These are phyloP conservation scores for Rhyacophila brunnea DNA, from an alignment of 1,140 invertebrate genomes.

Conservation along the genomic window DNA sequence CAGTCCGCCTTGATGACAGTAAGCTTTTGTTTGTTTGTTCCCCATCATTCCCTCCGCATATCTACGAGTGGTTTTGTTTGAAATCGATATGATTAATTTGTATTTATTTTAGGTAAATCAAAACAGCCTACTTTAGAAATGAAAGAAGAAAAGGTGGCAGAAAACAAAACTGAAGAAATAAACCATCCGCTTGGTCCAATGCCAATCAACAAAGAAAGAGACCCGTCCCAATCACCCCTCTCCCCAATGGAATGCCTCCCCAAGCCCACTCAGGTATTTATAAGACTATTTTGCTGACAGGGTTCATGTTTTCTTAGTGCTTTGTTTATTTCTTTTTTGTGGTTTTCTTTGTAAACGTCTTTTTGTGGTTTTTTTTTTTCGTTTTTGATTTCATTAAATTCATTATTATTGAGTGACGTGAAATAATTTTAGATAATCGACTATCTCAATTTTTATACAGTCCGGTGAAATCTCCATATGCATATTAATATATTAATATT, in stretches of 20 bases:
- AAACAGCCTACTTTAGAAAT: conserved; percentile 22
- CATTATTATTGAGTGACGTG: too few relatives aligned
- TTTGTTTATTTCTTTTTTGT: too few relatives aligned
- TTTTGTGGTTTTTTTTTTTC: too few relatives aligned
- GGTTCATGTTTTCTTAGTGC: too few relatives aligned
- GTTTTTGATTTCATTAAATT: too few relatives aligned
- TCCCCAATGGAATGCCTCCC: conserved; percentile 31
- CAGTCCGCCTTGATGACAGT: conserved; percentile 22
- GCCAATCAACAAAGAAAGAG: conserved; percentile 3
- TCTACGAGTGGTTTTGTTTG: background rate
- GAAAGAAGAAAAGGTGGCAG: conserved; percentile 17
- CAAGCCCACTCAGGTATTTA: conserved; percentile 45
- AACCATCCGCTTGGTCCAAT: conserved; percentile 7
- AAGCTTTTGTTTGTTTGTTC: background rate
- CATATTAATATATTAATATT: too few relatives aligned
- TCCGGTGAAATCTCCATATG: too few relatives aligned
- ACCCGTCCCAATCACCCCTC: background rate
- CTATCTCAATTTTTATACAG: too few relatives aligned
- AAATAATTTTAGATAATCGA: too few relatives aligned
- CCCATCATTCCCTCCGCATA: too few relatives aligned
- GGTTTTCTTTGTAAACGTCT: too few relatives aligned
- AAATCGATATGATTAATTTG: background rate
- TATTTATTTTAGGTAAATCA: conserved; percentile 20
- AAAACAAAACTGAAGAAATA: conserved; percentile 14
- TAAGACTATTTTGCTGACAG: background rate